A percentile compares a stretch with the other conserved stretches of the same genome.
Evolutionary conservation across 2,113 vertebrate species (phyloP).

Genomic region (Cavia aperea): DNA sequence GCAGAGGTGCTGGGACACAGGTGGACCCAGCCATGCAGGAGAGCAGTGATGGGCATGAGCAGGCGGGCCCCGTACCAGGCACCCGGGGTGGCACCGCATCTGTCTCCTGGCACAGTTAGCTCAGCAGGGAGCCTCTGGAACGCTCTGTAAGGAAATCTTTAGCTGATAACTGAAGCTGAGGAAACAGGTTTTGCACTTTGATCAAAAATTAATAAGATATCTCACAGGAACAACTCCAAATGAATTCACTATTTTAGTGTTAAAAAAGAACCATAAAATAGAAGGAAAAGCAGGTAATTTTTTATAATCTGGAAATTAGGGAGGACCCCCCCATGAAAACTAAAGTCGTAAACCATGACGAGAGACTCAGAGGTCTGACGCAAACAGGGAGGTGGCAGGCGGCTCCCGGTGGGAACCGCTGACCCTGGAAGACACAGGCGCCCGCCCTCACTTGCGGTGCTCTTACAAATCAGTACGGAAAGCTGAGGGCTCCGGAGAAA

Average conservation of each 20-base stretch:
- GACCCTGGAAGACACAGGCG: not conserved
- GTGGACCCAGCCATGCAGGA: fast-evolving
- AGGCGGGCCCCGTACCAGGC: not conserved
- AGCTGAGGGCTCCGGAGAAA: not conserved
- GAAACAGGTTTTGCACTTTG: not conserved
- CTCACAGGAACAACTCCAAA: not conserved
- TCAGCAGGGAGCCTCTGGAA: not conserved
- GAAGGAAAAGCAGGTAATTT: not conserved
- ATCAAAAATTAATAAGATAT: not conserved
- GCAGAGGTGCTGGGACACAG: not conserved
- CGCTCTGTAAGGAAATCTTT: not conserved
- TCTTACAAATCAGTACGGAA: not conserved
- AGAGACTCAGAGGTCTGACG: not conserved
- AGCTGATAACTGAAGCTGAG: not conserved
- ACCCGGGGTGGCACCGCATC: fast-evolving
- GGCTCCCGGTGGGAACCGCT: not conserved
- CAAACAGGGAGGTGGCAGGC: not conserved
- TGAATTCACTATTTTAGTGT: not conserved
- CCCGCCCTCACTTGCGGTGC: not conserved
- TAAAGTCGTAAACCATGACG: not conserved
- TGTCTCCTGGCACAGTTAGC: fast-evolving
- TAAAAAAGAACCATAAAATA: not conserved
- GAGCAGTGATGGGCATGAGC: not conserved
- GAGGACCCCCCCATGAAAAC: not conserved
- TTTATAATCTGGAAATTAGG: not conserved